phyloP scores from a whole-genome alignment of 2,888 invertebrate species.

The Pyrgus malvae region DNA sequence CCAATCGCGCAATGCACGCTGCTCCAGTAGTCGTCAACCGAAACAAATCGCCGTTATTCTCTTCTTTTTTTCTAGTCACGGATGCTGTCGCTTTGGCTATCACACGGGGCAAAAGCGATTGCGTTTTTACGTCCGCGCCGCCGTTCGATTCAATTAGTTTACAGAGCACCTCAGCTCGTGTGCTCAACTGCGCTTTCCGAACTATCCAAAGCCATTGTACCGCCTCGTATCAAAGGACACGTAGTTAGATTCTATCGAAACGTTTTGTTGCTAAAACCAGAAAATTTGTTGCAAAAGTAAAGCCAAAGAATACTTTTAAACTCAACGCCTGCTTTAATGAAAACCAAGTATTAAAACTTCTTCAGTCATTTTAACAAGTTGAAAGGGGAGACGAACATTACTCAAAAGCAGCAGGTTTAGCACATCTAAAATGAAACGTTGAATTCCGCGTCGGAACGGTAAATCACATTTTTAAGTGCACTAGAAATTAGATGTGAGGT shows the following conservation, averaged over 20 bases:
- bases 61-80: conserved; percentile 48
- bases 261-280: neutral
- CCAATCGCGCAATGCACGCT: conserved; percentile 56
- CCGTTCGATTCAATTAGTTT: conserved; percentile 38
- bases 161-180: conserved; percentile 30
- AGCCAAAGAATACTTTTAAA: conserved; percentile 15
- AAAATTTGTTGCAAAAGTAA: conserved; percentile 13
- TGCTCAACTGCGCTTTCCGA: conserved; percentile 26
- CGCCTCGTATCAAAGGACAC: conserved; percentile 3
- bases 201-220: conserved; percentile 3
- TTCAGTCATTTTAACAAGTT: conserved; percentile 23
- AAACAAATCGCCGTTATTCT: conserved; percentile 63
- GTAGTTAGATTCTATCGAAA: neutral
- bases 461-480: conserved; percentile 28
- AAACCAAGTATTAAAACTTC: conserved; percentile 25
- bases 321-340: conserved; percentile 16
- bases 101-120: conserved; percentile 33
- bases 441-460: conserved; percentile 26
- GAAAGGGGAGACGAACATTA: conserved; percentile 24
- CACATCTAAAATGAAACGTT: conserved; percentile 24
- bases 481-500: conserved; percentile 28
- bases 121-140: conserved; percentile 36
- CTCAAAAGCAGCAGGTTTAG: conserved; percentile 20
- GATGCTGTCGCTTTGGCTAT: conserved; percentile 44
- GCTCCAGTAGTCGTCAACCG: conserved; percentile 61